Percentiles rank a stretch among this genome's conserved stretches.
These are phyloP conservation scores for Oreocharis arfaki DNA, from an alignment of 2,113 vertebrate species.

Conservation along the genomic window DNA sequence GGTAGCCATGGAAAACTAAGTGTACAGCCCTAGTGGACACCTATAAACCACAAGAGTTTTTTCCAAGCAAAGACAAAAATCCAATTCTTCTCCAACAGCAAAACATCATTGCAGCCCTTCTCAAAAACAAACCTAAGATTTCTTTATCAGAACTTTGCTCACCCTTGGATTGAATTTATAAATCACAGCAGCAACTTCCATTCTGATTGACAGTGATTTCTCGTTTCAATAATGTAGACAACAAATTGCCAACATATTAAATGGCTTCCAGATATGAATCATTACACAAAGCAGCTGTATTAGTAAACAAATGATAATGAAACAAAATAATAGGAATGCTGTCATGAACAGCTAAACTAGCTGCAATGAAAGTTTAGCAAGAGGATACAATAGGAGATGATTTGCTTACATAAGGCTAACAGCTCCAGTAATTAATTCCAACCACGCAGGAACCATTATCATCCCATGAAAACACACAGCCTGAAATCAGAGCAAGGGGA, in stretches of 20 bases:
- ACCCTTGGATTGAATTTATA: background rate
- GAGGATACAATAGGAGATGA: background rate
- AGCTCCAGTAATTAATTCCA: conserved; percentile 12
- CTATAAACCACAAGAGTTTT: background rate
- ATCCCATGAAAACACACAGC: background rate
- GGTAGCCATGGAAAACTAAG: background rate
- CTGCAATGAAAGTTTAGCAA: background rate
- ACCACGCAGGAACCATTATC: background rate
- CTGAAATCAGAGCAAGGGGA: background rate
- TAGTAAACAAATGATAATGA: conserved; percentile 15
- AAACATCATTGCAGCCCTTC: background rate
- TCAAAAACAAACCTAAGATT: background rate
- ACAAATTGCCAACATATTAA: background rate
- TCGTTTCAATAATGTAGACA: background rate
- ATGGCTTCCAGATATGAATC: background rate
- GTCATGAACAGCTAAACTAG: background rate
- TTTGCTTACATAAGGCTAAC: background rate
- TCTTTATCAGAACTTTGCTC: background rate
- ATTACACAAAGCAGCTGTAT: background rate
- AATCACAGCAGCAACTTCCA: background rate
- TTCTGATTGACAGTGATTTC: background rate
- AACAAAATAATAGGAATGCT: background rate
- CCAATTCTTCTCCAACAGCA: background rate
- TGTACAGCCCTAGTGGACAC: background rate
- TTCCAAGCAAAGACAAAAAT: background rate